These are phyloP conservation scores for Pomacea canaliculata DNA, from an alignment of 2,888 invertebrate genomes.

Conservation along the genomic window DNA sequence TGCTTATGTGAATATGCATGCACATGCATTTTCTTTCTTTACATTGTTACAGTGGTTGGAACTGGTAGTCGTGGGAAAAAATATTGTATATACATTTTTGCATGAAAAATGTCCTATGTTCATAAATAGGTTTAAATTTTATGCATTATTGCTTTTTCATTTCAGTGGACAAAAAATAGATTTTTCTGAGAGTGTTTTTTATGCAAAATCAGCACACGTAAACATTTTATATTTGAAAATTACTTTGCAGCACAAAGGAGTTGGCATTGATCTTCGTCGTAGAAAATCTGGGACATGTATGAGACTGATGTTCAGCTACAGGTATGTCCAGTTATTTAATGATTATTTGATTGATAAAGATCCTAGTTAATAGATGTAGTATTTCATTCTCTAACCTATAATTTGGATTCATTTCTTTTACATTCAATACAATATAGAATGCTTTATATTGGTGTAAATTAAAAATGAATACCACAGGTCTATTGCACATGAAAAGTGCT, in stretches of 20 bases:
- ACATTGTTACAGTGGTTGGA: constrained; percentile 1
- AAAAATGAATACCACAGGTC: too few relatives aligned
- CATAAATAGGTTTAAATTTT: not conserved
- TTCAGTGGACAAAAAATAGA: too few relatives aligned
- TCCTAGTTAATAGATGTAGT: too few relatives aligned
- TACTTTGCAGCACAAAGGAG: constrained; percentile 70
- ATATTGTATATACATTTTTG: not conserved
- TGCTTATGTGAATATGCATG: too few relatives aligned
- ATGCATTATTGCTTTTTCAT: not conserved
- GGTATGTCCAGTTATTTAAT: constrained; percentile 70
- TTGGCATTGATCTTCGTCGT: constrained; percentile 70
- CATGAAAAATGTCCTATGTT: not conserved
- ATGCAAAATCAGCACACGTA: not conserved
- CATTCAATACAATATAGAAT: too few relatives aligned
- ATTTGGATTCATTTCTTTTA: too few relatives aligned
- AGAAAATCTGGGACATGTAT: constrained; percentile 87
- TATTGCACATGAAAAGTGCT: too few relatives aligned
- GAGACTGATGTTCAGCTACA: constrained; percentile 75
- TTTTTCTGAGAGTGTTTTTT: not conserved
- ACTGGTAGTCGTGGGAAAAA: constrained; percentile 33
- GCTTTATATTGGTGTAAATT: too few relatives aligned
- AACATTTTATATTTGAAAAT: not conserved
- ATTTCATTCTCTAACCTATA: too few relatives aligned
- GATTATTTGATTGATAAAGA: too few relatives aligned
- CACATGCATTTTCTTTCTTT: too few relatives aligned